Base-by-base conservation (phyloP, 2,797 vertebrate genomes). In the Sebastolobus altivelis region DNA sequence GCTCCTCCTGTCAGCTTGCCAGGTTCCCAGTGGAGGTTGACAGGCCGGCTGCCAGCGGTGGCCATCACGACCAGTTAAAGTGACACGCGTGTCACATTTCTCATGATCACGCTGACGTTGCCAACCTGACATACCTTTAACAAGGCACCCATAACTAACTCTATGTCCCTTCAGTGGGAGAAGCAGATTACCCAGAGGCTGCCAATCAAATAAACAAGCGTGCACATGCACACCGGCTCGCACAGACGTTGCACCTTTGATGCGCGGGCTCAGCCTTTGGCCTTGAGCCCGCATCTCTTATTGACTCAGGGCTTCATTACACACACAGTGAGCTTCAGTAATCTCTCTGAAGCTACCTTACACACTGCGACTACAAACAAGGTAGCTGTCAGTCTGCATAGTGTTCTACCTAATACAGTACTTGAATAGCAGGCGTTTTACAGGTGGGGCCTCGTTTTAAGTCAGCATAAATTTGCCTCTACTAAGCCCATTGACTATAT, bases 291-390 rank as follows among this genome's bases (percentile, higher is more conserved):
- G 92, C 87, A 92, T 91, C 79, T 87, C 82, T 88, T 94, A 94
- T 94, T 94, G 93, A 94, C 93, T 93, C 85, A 65, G 92, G 83
- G 89, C 89, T 94, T 94, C 90, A 93, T 94, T 94, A 92, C 93
- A 91, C 89, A 94, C 93, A 94, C 92, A 88, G 86, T 89, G 93
- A 93, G 92, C 87, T 93, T 93, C 88, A 84, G 92, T 93, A 94
- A 94, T 94, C 94, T 94, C 92, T 94, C 88, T 82, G 91, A 94
- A 93, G 92, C 90, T 78, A 58, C 87, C 88, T 80, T 70, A 91
- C 93, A 89, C 88, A 89, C 82, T 84, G 27, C n/a, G 80, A 92
- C 89, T 92, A 89, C 91, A 92, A 93, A 94, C 90, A 92, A 89
- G 91, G 79, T 79, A 81, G 80, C 89, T 93, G 87, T 91, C 92